A percentile compares a stretch with the other conserved stretches of the same genome.
These are phyloP conservation scores for Danio jaintianensis DNA, from an alignment of 2,797 vertebrate genomes.

Conservation along the genomic window DNA sequence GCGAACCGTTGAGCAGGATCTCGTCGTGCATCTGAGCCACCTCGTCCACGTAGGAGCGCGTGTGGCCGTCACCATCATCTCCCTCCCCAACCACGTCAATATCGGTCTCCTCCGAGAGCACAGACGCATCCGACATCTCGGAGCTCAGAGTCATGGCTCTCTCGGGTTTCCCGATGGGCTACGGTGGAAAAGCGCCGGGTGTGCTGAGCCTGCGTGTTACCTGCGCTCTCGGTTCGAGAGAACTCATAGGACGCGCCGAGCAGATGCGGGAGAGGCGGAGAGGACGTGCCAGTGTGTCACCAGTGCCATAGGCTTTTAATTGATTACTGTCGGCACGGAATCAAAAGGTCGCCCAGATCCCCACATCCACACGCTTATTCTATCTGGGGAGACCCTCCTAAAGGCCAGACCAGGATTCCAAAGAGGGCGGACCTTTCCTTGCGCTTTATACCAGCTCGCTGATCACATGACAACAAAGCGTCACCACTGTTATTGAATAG, in stretches of 20 bases:
- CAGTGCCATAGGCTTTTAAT: conserved; percentile 73
- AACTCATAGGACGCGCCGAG: conserved; percentile 43
- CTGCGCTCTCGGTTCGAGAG: conserved; percentile 37
- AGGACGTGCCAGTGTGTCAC: conserved; percentile 64
- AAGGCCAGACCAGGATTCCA: conserved; percentile 81
- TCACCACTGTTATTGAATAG: conserved; percentile 69
- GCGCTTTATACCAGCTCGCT: conserved; percentile 78
- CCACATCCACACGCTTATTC: conserved; percentile 60
- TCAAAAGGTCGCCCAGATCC: conserved; percentile 28
- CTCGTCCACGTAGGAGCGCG: conserved; percentile 83
- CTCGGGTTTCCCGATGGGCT: conserved; percentile 59
- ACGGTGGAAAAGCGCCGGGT: conserved; percentile 58
- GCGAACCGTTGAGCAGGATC: conserved; percentile 78
- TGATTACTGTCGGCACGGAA: conserved; percentile 31
- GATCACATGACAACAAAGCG: conserved; percentile 85
- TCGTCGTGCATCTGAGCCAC: conserved; percentile 83
- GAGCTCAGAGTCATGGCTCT: conserved; percentile 94
- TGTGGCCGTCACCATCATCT: conserved; percentile 83
- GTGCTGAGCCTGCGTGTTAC: conserved; percentile 47
- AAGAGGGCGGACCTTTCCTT: conserved; percentile 83
- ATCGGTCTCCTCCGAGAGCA: conserved; percentile 93
- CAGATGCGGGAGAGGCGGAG: conserved; percentile 62
- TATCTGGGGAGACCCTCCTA: conserved; percentile 66
- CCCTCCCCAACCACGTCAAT: conserved; percentile 95
- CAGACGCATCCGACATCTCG: conserved; percentile 94